phyloP scores from a whole-genome alignment of 2,113 vertebrate genomes.

The Platichthys stellatus region DNA sequence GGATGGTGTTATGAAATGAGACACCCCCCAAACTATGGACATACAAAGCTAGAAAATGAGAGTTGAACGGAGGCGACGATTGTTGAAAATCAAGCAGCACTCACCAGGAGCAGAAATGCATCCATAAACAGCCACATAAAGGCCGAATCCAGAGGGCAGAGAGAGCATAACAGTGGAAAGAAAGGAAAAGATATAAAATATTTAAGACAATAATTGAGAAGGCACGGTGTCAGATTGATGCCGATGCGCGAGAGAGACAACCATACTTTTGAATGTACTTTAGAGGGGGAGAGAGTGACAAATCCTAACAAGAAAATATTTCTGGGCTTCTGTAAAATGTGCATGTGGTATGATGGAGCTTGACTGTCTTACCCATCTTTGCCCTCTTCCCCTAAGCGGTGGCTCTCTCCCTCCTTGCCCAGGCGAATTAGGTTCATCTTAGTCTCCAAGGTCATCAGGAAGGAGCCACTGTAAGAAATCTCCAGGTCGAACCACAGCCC shows the following conservation, averaged over 20 bases:
- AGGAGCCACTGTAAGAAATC: constrained; percentile 95
- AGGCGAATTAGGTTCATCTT: constrained; percentile 99
- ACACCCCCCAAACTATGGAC: background rate
- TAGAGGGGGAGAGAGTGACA: background rate
- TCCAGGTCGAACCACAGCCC: constrained; percentile 98
- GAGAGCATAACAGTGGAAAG: constrained; percentile 7
- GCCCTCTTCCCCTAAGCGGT: constrained; percentile 86
- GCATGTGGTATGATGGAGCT: background rate
- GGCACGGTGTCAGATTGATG: constrained; percentile 9
- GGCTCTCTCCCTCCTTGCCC: constrained; percentile 93
- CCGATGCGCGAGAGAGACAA: constrained; percentile 9
- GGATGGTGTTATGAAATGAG: constrained; percentile 5
- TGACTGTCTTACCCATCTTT: constrained; percentile 90
- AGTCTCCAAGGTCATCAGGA: constrained; percentile 98
- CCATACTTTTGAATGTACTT: background rate
- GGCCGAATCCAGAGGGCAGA: constrained; percentile 78
- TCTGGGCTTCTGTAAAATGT: constrained; percentile 1
- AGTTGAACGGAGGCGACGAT: background rate
- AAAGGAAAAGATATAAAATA: constrained; percentile 47
- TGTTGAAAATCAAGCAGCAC: constrained; percentile 43
- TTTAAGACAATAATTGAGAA: constrained; percentile 24
- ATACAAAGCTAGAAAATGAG: background rate
- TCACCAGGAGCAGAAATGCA: constrained; percentile 66
- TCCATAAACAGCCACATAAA: constrained; percentile 75
- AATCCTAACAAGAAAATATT: background rate